Evolutionary conservation across 2,113 vertebrate species (phyloP).

Genomic region (Clupea harengus): DNA sequence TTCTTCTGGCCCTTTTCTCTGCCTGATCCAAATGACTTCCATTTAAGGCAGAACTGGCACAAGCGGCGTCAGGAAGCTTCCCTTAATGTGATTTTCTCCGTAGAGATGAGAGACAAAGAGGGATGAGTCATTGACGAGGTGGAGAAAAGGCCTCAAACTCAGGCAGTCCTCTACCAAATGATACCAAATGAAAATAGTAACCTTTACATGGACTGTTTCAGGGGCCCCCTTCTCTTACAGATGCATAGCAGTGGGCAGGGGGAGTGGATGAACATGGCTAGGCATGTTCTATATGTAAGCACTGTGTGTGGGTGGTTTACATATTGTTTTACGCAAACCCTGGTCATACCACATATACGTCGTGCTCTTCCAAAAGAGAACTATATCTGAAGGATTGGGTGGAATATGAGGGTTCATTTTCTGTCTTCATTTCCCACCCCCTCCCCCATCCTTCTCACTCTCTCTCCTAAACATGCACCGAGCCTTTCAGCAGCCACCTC

Average conservation of each 20-base stretch:
- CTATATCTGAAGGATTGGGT: background rate
- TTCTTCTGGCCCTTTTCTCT: conserved; percentile 69
- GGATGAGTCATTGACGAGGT: conserved; percentile 65
- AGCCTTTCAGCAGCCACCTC: conserved; percentile 70
- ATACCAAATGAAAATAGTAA: too few species aligned
- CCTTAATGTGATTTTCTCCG: conserved; percentile 74
- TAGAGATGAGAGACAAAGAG: conserved; percentile 64
- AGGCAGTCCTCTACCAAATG: too few species aligned
- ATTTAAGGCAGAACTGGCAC: conserved; percentile 68
- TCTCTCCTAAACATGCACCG: background rate
- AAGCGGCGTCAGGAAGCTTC: conserved; percentile 66
- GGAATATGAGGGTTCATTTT: background rate
- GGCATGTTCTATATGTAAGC: too few species aligned
- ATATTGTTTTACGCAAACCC: background rate
- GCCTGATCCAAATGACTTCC: conserved; percentile 71
- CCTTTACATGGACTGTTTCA: too few species aligned
- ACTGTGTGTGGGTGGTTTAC: conserved; percentile 53
- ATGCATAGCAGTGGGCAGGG: too few species aligned
- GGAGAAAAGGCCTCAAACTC: conserved; percentile 57
- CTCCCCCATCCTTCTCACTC: conserved; percentile 6
- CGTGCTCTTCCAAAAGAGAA: background rate
- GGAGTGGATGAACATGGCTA: too few species aligned
- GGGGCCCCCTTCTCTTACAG: too few species aligned
- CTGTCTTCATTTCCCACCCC: background rate
- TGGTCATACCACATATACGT: background rate